Percentiles rank a stretch among this genome's conserved stretches.
These are phyloP conservation scores for Tragelaphus strepsiceros DNA, from an alignment of 2,113 vertebrate species.

Conservation along the genomic window DNA sequence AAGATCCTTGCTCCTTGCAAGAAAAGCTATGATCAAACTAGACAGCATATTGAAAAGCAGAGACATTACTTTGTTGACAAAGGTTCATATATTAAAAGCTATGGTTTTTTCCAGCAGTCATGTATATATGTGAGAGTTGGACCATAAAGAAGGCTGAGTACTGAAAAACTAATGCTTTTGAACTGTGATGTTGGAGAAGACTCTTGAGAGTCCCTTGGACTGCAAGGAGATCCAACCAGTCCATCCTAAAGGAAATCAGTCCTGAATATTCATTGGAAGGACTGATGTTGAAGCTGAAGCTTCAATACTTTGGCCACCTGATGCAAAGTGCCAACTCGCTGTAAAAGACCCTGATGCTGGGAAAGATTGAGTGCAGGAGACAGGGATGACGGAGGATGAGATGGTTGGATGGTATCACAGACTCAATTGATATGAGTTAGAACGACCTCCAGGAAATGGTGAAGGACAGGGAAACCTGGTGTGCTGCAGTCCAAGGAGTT, in stretches of 20 bases:
- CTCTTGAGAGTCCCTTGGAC: background rate
- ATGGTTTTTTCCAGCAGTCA: background rate
- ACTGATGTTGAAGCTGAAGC: background rate
- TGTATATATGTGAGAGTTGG: background rate
- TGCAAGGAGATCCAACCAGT: background rate
- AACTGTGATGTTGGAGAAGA: background rate
- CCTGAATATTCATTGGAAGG: background rate
- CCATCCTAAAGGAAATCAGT: background rate
- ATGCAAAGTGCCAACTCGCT: rapidly evolving
- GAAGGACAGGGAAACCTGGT: background rate
- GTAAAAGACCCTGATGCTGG: background rate
- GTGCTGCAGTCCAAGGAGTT: background rate
- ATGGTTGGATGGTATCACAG: background rate
- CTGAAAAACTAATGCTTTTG: background rate
- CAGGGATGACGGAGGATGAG: background rate
- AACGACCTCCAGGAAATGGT: background rate
- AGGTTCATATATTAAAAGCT: background rate
- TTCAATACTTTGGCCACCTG: background rate
- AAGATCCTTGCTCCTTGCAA: background rate
- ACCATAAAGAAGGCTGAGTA: background rate
- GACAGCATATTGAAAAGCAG: background rate
- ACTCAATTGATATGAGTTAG: background rate
- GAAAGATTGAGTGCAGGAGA: background rate
- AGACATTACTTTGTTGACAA: background rate
- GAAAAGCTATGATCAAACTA: background rate